Evolutionary conservation across 2,113 vertebrate species (phyloP), one percentile per base, ranked within the genome.

Genomic region (Colius striatus): DNA sequence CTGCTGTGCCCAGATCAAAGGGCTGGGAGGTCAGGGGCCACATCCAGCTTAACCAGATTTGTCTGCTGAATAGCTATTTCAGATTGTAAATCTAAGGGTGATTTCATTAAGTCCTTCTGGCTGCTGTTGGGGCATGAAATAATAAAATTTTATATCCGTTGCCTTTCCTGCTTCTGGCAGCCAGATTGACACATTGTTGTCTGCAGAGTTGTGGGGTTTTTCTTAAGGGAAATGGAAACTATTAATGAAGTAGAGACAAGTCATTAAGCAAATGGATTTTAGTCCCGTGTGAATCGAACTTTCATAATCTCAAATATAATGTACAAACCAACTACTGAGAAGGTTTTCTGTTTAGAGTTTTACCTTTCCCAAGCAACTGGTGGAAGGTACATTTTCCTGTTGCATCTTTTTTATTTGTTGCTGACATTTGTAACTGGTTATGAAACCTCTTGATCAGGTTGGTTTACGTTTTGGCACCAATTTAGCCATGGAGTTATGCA

Each of bases 81-180:
- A 98, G 98, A 97, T 98, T 98, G 98, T 98, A 98, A 98, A 98
- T 98, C 98, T 98, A 90, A 85, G 87, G 81, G 92, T 95, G 47
- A 97, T 98, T 98, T 98, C 98, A 98, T 98, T 98, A 98, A 98
- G 97, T 98, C 97, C 97, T 97, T 97, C 97, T 98, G 97, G 95
- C 97, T 98, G 97, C 97, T 98, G 96, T 98, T 97, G 97, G 97
- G 97, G 97, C 97, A 97, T 96, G 96, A 97, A 98, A 98, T 98
- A 98, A 98, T 98, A 98, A 98, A 98, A 98, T 97, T 98, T 97
- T 98, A 98, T 98, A 98, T 98, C 97, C 97, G 79, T 73, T 97
- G 97, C 96, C 90, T 98, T 97, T 98, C 97, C 98, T 98, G 96
- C 97, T 96, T 97, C 97, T 97, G 96, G 97, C 97, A 97, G 91